Percentiles rank a stretch among this genome's conserved stretches.
Evolutionary conservation across 2,797 vertebrate species (phyloP).

Genomic region (Nannoperca australis): DNA sequence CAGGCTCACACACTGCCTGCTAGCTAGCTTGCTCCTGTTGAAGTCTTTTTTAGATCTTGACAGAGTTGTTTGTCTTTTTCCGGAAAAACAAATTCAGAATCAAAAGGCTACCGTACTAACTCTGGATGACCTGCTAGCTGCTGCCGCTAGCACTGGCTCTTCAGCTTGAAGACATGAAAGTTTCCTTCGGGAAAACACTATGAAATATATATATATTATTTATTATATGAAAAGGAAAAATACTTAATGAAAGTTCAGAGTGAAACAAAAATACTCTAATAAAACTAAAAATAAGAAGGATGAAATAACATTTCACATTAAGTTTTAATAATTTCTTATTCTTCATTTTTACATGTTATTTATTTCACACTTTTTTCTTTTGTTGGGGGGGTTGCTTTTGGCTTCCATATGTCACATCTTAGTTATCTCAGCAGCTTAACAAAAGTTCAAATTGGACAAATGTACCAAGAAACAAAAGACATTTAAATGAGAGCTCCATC

Average conservation of each 20-base stretch:
- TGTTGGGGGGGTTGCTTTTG: not conserved
- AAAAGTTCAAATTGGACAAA: not conserved
- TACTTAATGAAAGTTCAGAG: too few relatives aligned
- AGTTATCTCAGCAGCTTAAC: not conserved
- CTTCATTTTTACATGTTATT: not conserved
- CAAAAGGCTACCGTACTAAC: too few relatives aligned
- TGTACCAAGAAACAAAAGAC: not conserved
- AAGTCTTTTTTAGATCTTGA: too few relatives aligned
- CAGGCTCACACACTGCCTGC: not conserved
- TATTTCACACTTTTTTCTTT: not conserved
- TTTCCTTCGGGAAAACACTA: not conserved
- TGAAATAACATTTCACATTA: too few relatives aligned
- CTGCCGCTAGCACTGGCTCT: too few relatives aligned
- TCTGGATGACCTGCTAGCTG: too few relatives aligned
- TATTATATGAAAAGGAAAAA: too few relatives aligned
- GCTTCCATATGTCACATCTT: not conserved
- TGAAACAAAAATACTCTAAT: too few relatives aligned
- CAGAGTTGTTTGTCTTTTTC: too few relatives aligned
- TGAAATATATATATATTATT: not conserved
- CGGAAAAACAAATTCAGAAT: too few relatives aligned
- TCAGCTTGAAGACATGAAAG: not conserved
- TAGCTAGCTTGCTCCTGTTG: too few relatives aligned
- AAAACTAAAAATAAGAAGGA: too few relatives aligned
- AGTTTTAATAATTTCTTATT: not conserved
- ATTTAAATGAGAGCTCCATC: slow-evolving; percentile 3